Evolutionary conservation across 1,140 invertebrate genomes (phyloP), one percentile per base, ranked within the genome.

Genomic region (Saccostrea echinata): DNA sequence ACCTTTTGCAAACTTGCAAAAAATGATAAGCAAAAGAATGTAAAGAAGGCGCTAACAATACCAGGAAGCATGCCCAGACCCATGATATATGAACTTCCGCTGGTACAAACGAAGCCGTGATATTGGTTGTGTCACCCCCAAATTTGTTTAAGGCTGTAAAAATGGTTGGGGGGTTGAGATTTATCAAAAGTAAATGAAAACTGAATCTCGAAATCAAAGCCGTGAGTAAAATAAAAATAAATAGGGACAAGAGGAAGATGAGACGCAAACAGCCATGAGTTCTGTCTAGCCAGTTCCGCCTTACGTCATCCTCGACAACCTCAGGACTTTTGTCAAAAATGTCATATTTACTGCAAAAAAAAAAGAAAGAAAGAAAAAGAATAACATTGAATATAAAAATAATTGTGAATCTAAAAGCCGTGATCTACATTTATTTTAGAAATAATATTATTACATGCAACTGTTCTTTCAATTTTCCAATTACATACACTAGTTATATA

Each of bases 151-250:
- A 13, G 27, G 68, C 30, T 16, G 68, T 71, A 27, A 71, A 71
- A 27, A 71, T 33, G 27, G 68, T 71, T 3, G 68, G 68, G 12
- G 68, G 68, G 30, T 71, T 71, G 6, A 71, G 27, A 13, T 71
- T 71, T 30, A 71, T 71, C 24, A 71, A 71, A 71, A 71, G 11
- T 33, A 71, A 33, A 71, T 71, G 68, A 71, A 71, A 71, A 71
- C 27, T 71, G 30, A 71, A 33, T 71, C 68, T 27, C 1, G 68
- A 71, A 12, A 71, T 0, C 3, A 71, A 71, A 30, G 68, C 68
- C 27, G 68, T 71, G 24, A 27, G 4, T 30, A 71, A 13, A 30
- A 71, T 33, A 30, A 71, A 33, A 3, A 71, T 3, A 33, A 71
- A 71, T 12, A 71, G 16, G 13, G 27, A 71, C 8, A 30, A 2